A percentile compares a stretch with the other conserved stretches of the same genome.
phyloP scores from a whole-genome alignment of 2,113 vertebrate species.

The Dasypus novemcinctus region DNA sequence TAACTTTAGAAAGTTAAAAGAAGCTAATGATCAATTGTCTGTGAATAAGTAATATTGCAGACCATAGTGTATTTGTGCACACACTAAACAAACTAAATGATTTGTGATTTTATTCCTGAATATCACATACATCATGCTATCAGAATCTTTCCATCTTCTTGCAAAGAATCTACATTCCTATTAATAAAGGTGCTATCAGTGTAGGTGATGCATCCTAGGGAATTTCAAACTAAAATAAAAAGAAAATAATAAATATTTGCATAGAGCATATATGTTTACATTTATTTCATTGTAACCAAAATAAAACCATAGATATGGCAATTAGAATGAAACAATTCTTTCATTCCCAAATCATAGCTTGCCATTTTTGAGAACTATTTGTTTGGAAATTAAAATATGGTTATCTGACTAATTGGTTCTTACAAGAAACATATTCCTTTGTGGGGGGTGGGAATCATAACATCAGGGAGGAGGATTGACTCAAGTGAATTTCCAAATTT shows the following conservation, averaged over 20 bases:
- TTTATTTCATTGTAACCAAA: slow-evolving; percentile 40
- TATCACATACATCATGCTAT: slow-evolving; percentile 14
- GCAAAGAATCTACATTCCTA: slow-evolving; percentile 27
- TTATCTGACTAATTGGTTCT: slow-evolving; percentile 36
- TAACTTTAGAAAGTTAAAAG: slow-evolving; percentile 66
- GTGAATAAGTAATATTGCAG: slow-evolving; percentile 28
- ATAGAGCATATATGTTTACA: neutral
- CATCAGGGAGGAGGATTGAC: neutral
- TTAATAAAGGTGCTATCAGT: neutral
- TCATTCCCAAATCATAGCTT: slow-evolving; percentile 28
- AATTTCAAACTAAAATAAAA: slow-evolving; percentile 32
- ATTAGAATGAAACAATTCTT: neutral
- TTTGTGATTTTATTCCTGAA: slow-evolving; percentile 42
- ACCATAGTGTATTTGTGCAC: slow-evolving; percentile 29
- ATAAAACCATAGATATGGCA: neutral
- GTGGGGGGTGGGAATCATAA: neutral
- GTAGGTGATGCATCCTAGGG: neutral
- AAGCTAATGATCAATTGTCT: slow-evolving; percentile 61
- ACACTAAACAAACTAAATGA: slow-evolving; percentile 44
- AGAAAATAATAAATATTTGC: slow-evolving; percentile 49
- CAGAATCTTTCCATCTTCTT: neutral
- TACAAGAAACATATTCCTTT: neutral
- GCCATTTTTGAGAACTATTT: slow-evolving; percentile 6
- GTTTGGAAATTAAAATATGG: slow-evolving; percentile 10
- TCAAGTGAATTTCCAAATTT: slow-evolving; percentile 39